These are phyloP conservation scores for Yoshiicerus persimilis DNA, from an alignment of 1,140 invertebrate species.

Conservation along the genomic window DNA sequence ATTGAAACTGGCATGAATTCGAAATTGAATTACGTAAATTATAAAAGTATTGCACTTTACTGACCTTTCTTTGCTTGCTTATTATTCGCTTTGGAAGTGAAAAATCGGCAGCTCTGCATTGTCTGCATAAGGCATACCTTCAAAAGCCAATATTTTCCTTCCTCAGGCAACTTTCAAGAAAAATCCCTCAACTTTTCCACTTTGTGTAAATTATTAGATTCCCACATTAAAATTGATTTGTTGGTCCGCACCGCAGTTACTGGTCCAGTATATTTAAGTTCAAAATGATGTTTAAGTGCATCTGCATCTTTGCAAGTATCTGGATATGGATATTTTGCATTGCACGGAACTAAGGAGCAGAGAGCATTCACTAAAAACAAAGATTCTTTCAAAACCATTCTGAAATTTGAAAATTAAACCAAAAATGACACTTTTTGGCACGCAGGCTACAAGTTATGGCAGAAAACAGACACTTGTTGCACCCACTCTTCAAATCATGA, in stretches of 20 bases:
- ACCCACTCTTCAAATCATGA: not conserved
- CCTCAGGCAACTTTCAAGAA: constrained; percentile 26
- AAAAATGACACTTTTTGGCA: not conserved
- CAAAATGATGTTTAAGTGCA: not conserved
- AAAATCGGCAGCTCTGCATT: constrained; percentile 32
- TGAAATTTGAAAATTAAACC: not conserved
- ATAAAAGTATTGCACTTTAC: too few relatives aligned
- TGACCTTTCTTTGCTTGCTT: too few relatives aligned
- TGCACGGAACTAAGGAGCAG: not conserved
- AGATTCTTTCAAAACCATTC: not conserved
- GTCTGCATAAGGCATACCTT: constrained; percentile 42
- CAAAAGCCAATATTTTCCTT: constrained; percentile 35
- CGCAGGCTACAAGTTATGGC: too few relatives aligned
- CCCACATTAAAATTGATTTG: not conserved
- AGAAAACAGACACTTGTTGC: too few relatives aligned
- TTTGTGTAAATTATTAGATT: constrained; percentile 30
- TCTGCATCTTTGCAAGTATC: not conserved
- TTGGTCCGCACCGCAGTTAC: too few relatives aligned
- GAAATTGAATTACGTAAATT: too few relatives aligned
- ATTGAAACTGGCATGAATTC: too few relatives aligned
- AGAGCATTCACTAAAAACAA: not conserved
- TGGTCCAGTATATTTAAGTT: not conserved
- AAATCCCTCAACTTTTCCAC: constrained; percentile 37
- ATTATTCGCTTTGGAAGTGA: too few relatives aligned
- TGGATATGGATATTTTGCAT: not conserved